phyloP scores from a whole-genome alignment of 2,797 vertebrate genomes.

The Hylomyscus alleni region DNA sequence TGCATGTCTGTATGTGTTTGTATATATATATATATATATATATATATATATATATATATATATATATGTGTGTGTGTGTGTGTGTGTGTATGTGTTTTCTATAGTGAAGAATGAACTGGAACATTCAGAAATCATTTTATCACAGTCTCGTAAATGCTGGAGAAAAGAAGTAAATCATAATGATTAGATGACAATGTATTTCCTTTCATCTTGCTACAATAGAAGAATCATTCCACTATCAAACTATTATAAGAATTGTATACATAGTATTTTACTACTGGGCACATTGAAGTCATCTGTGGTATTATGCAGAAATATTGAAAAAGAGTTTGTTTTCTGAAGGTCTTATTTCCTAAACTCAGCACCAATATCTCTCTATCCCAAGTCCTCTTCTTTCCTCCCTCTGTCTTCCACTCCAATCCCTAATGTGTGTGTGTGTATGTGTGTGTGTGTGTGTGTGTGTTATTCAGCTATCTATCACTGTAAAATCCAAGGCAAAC shows the following conservation, averaged over 20 bases:
- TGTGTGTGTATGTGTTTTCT: too few species aligned
- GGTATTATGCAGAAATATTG: neutral
- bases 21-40: too few species aligned
- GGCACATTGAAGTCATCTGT: neutral
- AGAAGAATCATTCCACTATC: neutral
- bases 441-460: neutral
- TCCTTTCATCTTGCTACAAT: neutral
- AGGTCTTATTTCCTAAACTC: neutral
- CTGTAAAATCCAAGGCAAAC: neutral
- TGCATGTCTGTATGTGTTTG: neutral
- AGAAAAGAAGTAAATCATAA: neutral
- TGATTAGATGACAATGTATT: neutral
- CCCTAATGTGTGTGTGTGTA: neutral
- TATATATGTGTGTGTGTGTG: neutral
- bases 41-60: too few species aligned
- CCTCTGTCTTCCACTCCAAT: neutral
- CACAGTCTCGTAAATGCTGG: neutral
- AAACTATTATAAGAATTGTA: neutral
- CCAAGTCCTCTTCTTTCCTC: neutral
- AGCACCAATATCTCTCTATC: neutral
- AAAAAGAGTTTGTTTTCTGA: constrained; percentile 29
- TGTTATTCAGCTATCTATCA: neutral
- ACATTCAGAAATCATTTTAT: neutral
- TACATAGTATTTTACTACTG: constrained; percentile 13
- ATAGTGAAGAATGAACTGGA: neutral